phyloP scores from a whole-genome alignment of 1,140 invertebrate genomes.

The Periplaneta americana region DNA sequence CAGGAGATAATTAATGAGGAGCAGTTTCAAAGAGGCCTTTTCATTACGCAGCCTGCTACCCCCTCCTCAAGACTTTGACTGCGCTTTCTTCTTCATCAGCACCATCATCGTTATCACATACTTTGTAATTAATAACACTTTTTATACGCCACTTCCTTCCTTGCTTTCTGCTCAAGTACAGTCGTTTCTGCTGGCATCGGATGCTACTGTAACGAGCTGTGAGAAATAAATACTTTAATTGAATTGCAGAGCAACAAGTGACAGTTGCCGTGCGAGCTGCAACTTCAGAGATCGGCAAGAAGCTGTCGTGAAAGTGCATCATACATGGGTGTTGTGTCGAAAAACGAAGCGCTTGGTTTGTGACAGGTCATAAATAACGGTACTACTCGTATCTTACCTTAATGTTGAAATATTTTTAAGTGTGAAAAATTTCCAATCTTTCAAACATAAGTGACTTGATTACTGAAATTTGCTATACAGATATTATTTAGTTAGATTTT shows the following conservation, averaged over 20 bases:
- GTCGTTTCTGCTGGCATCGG: background rate
- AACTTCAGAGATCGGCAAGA: no score
- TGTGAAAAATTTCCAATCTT: no score
- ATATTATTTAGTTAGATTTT: no score
- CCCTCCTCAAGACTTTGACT: background rate
- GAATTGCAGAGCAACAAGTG: background rate
- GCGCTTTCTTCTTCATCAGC: slow-evolving; percentile 9
- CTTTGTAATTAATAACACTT: slow-evolving; percentile 13
- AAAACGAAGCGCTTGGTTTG: no score
- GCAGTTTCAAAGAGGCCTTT: slow-evolving; percentile 9
- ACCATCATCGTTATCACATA: slow-evolving; percentile 9
- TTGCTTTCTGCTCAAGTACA: background rate
- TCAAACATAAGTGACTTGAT: no score
- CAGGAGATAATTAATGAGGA: slow-evolving; percentile 10
- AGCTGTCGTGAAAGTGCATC: no score
- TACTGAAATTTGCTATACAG: no score
- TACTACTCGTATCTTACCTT: no score
- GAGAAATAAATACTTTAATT: background rate
- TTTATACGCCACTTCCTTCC: background rate
- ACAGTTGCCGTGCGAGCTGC: no score
- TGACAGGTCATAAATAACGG: no score
- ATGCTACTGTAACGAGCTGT: background rate
- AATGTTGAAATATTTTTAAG: no score
- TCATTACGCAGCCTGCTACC: slow-evolving; percentile 1
- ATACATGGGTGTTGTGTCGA: no score